Conservation (phyloP, 2,113 vertebrate species). For the Pantherophis guttatus region DNA sequence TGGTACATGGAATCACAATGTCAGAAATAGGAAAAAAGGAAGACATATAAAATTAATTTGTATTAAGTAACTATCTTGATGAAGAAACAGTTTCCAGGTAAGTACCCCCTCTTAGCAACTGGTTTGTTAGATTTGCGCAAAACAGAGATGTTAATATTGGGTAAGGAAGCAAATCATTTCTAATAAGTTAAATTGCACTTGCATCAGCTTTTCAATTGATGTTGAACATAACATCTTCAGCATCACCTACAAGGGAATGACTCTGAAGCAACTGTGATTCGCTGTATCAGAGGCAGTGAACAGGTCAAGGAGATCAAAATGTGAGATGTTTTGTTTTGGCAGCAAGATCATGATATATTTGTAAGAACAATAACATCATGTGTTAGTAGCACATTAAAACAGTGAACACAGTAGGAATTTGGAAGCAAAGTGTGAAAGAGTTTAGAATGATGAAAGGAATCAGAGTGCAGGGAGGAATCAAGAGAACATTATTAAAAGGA, state of each 20-base stretch:
- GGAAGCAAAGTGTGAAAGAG: neutral
- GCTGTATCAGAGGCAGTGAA: neutral
- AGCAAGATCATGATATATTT: neutral
- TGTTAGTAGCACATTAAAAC: neutral
- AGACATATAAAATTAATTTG: neutral
- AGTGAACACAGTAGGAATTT: neutral
- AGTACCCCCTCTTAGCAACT: neutral
- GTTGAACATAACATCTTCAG: neutral
- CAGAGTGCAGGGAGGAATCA: neutral
- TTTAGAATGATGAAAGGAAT: neutral
- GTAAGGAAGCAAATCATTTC: too few relatives aligned
- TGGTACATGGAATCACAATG: neutral
- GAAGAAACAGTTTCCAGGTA: neutral
- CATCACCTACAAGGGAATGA: neutral
- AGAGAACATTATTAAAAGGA: neutral
- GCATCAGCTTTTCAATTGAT: neutral
- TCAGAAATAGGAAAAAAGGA: neutral
- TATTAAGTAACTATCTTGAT: constrained; percentile 1
- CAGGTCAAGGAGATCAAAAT: neutral
- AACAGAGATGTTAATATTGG: neutral
- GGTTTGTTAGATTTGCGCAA: neutral
- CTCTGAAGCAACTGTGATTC: neutral
- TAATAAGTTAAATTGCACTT: neutral
- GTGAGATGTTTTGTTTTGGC: neutral
- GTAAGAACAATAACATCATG: neutral